phyloP scores from a whole-genome alignment of 2,888 invertebrate species.

The Amaurobius ferox region DNA sequence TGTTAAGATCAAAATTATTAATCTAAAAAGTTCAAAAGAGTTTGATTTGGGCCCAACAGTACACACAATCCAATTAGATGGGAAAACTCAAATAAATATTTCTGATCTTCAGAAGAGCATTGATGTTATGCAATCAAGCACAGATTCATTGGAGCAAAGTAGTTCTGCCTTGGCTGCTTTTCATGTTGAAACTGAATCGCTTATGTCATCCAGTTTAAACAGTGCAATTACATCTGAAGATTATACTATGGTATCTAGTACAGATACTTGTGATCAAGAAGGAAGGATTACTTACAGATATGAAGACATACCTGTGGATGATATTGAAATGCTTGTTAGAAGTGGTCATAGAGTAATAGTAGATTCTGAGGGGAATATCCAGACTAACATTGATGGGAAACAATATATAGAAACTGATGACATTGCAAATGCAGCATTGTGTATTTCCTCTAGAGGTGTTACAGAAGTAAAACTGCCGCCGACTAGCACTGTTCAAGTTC shows the following conservation, averaged over 20 bases:
- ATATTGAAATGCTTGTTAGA: constrained; percentile 49
- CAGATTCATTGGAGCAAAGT: constrained; percentile 86
- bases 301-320: constrained; percentile 61
- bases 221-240: constrained; percentile 80
- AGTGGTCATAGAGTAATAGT: constrained; percentile 51
- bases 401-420: constrained; percentile 44
- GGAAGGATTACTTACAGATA: constrained; percentile 51
- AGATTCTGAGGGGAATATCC: constrained; percentile 74
- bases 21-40: background rate
- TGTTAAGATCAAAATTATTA: background rate
- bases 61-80: background rate
- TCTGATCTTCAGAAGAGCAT: constrained; percentile 29
- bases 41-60: background rate
- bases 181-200: constrained; percentile 89
- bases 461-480: constrained; percentile 19
- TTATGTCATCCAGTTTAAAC: constrained; percentile 91
- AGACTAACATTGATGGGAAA: constrained; percentile 41
- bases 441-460: constrained; percentile 24
- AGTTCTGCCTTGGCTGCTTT: constrained; percentile 86
- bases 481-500: constrained; percentile 35
- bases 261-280: constrained; percentile 82
- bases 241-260: constrained; percentile 88
- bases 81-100: constrained; percentile 40
- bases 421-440: constrained; percentile 43
- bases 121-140: constrained; percentile 82